Evolutionary conservation across 2,113 vertebrate species (phyloP).

Genomic region (Isichthys henryi): DNA sequence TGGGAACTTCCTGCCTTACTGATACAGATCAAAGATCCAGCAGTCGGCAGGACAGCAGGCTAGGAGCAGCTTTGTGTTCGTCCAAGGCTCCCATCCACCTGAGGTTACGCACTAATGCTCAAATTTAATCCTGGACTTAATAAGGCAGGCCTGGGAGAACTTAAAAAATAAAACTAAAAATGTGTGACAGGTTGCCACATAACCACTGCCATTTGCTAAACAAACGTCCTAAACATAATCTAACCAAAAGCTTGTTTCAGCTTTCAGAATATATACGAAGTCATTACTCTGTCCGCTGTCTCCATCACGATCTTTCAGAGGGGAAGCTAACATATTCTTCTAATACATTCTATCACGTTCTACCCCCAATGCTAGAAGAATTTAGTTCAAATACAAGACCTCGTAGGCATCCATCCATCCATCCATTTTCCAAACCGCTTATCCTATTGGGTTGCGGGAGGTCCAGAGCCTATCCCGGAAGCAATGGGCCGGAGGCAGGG

Average conservation of each 20-base stretch:
- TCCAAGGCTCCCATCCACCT: not conserved
- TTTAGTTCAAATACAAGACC: not conserved
- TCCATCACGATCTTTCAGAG: not conserved
- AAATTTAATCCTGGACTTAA: conserved; percentile 5
- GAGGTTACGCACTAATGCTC: not conserved
- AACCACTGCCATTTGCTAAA: not conserved
- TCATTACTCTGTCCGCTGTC: not conserved
- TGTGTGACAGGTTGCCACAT: not conserved
- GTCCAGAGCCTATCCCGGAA: too few species aligned
- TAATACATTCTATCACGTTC: too few species aligned
- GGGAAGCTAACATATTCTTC: not conserved
- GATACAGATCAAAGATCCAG: conserved; percentile 20
- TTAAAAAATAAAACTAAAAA: not conserved
- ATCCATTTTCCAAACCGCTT: too few species aligned
- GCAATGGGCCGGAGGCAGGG: too few species aligned
- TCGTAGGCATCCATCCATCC: too few species aligned
- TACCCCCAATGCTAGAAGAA: not conserved
- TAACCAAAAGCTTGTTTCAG: not conserved
- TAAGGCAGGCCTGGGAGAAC: not conserved
- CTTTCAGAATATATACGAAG: not conserved
- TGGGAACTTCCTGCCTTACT: conserved; percentile 41
- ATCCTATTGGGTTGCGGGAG: too few species aligned
- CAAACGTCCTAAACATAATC: not conserved
- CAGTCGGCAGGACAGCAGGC: not conserved
- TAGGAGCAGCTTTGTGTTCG: not conserved